A percentile compares a stretch with the other conserved stretches of the same genome.
These are phyloP conservation scores for Dinocampus coccinellae DNA, from an alignment of 2,888 invertebrate species.

Conservation along the genomic window DNA sequence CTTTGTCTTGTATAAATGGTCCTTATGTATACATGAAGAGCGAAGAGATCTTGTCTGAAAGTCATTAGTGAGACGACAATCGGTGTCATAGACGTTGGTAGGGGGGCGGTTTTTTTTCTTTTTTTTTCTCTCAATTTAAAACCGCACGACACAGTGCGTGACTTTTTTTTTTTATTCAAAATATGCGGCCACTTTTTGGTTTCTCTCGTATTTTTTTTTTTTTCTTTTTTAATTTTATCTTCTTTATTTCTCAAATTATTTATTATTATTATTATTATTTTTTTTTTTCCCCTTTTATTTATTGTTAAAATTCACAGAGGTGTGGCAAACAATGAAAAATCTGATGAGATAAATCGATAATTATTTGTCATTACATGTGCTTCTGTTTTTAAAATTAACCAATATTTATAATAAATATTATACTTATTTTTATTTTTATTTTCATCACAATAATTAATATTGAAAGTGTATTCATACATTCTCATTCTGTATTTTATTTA, in stretches of 20 bases:
- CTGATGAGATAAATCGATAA: neutral
- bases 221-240: neutral
- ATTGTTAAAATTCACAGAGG: no score
- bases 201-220: neutral
- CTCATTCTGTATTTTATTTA: no score
- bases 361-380: neutral
- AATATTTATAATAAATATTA: no score
- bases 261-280: no score
- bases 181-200: neutral
- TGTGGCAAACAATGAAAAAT: neutral
- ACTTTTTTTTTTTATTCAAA: neutral
- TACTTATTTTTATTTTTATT: no score
- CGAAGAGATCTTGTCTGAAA: conserved; percentile 59
- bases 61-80: conserved; percentile 65
- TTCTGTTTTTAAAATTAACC: neutral
- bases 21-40: conserved; percentile 15
- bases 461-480: no score
- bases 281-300: no score
- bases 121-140: conserved; percentile 32
- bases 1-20: conserved; percentile 5
- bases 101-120: no score
- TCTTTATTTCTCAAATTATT: neutral
- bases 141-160: neutral
- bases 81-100: conserved; percentile 48
- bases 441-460: no score